Evolutionary conservation across 2,113 vertebrate species (phyloP).

Genomic region (Pontoporia blainvillei): DNA sequence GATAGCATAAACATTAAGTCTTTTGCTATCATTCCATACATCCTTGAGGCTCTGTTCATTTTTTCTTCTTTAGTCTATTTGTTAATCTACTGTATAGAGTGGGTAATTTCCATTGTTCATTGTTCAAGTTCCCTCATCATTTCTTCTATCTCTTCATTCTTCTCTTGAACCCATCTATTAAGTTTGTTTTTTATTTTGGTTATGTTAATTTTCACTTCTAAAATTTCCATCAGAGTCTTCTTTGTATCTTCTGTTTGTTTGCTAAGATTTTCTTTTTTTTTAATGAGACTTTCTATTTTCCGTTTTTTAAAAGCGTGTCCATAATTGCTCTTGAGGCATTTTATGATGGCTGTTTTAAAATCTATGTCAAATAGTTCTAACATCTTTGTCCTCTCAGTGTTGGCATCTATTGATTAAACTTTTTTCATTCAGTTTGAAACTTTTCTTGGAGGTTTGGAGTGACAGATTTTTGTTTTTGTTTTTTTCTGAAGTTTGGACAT

Average conservation of each 20-base stretch:
- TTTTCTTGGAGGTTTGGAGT: background rate
- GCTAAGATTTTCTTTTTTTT: background rate
- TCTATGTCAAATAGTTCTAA: background rate
- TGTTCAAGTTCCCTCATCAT: background rate
- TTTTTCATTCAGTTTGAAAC: background rate
- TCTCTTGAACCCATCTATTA: background rate
- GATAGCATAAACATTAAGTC: background rate
- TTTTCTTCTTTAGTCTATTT: background rate
- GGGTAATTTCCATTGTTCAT: background rate
- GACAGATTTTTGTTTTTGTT: background rate
- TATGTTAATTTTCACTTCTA: background rate
- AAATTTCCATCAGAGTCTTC: background rate
- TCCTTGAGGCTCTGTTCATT: background rate
- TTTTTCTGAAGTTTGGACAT: background rate
- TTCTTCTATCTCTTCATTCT: background rate
- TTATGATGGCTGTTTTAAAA: background rate
- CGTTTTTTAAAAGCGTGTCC: background rate
- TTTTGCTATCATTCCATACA: background rate
- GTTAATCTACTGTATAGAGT: background rate
- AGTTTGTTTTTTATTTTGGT: background rate
- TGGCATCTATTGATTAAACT: background rate
- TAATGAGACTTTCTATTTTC: background rate
- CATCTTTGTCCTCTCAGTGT: background rate
- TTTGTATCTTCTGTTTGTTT: background rate
- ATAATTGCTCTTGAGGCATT: background rate